A percentile compares a stretch with the other conserved stretches of the same genome.
phyloP scores from a whole-genome alignment of 2,888 invertebrate species.

The Dusona sp. region DNA sequence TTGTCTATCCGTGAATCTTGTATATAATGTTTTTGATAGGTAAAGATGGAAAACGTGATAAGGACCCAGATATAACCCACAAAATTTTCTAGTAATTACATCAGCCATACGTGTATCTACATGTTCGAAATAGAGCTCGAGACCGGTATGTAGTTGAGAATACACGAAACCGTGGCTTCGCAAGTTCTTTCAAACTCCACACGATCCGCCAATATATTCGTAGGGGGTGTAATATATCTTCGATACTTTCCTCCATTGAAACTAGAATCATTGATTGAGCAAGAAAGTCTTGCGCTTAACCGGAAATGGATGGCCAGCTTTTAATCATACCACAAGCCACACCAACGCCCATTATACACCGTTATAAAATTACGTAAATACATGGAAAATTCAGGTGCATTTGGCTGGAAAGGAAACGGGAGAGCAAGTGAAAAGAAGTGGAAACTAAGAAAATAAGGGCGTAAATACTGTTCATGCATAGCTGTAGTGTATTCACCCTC shows the following conservation, averaged over 20 bases:
- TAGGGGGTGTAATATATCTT: constrained; percentile 20
- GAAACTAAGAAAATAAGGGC: constrained; percentile 28
- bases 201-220: neutral
- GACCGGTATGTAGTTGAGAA: constrained; percentile 29
- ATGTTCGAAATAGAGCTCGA: neutral
- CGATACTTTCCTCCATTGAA: neutral
- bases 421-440: constrained; percentile 7
- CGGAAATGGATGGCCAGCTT: constrained; percentile 48
- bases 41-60: neutral
- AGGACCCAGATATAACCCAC: neutral
- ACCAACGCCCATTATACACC: neutral
- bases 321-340: neutral
- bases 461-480: constrained; percentile 67
- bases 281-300: constrained; percentile 31
- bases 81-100: neutral
- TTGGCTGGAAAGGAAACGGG: neutral
- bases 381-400: neutral
- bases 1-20: neutral
- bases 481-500: constrained; percentile 63
- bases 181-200: neutral
- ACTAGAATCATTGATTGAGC: constrained; percentile 41
- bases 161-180: constrained; percentile 17
- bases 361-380: neutral
- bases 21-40: constrained; percentile 1
- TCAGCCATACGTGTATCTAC: neutral